Base-by-base conservation (phyloP, 2,888 invertebrate species). In the Thereva nobilitata region DNA sequence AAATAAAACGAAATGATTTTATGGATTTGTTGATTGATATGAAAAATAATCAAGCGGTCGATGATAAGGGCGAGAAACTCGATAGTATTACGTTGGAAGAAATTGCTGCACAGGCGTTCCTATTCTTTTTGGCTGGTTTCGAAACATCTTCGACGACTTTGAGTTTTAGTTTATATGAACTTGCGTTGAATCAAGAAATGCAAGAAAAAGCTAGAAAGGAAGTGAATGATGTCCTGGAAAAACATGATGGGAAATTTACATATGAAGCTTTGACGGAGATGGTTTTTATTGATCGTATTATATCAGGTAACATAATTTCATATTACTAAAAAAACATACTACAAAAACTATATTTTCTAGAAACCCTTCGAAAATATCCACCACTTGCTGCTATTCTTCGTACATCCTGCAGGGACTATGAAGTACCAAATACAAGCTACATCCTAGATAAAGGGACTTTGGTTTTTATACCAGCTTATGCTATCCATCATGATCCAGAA, bases 81-180 rank as follows among this genome's bases (percentile, higher is more conserved):
- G 65, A 66, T 0, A 68, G 77, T 3, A 73, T 85, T 0, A 76
- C 80, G 0, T 73, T 83, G 8, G 78, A 83, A 3, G 73, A 85
- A 44, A 70, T 86, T 4, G 79, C 83, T 0, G 82, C 85, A 0
- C 86, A 87, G 66, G 83, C 84, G 3, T 80, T 84, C 40, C 74
- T 84, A 0, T 86, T 87, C 71, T 84, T 84, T 66, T 67, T 76
- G 0, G 86, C 84, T 40, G 85, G 85, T 1, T 84, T 82, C 67
- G 85, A 85, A 74, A 84, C 85, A 0, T 84, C 84, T 6, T 78
- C 80, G 9, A 79, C 82, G n/a, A 81, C 81, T 3, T 76, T 84
- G 73, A 79, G 81, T 52, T 84, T 80, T 69, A 79, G 79, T 1
- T 72, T 84, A 9, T 85, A 80, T 70, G 83, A 84, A 71, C 72